A percentile compares a stretch with the other conserved stretches of the same genome.
phyloP scores from a whole-genome alignment of 35 echinoderm and acorn worm genomes.

The Diadema setosum region DNA sequence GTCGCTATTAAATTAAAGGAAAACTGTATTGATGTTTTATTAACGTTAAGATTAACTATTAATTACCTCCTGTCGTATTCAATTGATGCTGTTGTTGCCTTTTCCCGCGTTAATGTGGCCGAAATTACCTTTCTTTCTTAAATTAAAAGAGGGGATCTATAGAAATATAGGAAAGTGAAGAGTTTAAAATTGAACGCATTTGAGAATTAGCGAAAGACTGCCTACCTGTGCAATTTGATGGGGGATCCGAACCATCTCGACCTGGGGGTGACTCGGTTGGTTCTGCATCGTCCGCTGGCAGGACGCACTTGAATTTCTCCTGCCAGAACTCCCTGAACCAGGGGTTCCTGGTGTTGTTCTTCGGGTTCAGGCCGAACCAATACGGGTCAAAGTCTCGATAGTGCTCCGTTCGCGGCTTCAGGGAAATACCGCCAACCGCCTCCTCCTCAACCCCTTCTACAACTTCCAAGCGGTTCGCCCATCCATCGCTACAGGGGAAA shows the following conservation, averaged over 20 bases:
- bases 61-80: too few relatives aligned
- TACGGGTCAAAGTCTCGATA: constrained; percentile 73
- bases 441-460: constrained; percentile 44
- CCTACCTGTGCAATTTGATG: constrained; percentile 47
- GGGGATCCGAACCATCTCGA: background rate
- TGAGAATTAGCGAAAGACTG: too few relatives aligned
- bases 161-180: too few relatives aligned
- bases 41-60: too few relatives aligned
- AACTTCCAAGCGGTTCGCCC: constrained; percentile 82
- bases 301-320: constrained; percentile 71
- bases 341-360: constrained; percentile 60
- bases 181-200: too few relatives aligned
- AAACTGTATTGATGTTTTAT: too few relatives aligned
- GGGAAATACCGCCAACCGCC: constrained; percentile 81
- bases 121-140: too few relatives aligned
- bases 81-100: too few relatives aligned
- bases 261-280: background rate
- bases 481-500: constrained; percentile 72
- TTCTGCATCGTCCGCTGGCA: background rate
- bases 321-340: constrained; percentile 99
- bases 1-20: too few relatives aligned
- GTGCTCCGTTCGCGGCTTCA: constrained; percentile 78
- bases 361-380: constrained; percentile 58
- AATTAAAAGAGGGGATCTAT: too few relatives aligned
- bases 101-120: too few relatives aligned